Evolutionary conservation across 2,113 vertebrate species (phyloP), one percentile per base, ranked within the genome.

Genomic region (Talpa occidentalis): DNA sequence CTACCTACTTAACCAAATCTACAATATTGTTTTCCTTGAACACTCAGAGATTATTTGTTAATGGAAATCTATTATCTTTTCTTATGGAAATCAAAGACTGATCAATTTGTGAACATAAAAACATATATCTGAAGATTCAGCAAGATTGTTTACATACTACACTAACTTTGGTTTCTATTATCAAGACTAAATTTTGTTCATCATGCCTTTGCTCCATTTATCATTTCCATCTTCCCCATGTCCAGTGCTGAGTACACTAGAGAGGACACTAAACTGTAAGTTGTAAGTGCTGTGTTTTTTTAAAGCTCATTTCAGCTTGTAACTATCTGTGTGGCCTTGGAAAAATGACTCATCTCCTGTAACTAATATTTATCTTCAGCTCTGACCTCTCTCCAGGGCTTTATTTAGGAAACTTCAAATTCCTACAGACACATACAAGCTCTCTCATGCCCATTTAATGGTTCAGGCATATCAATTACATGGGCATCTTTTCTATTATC

Each of bases 41-140:
- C 30, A 85, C 15, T 77, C 24, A 62, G 62, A 74, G 67, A 82
- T 44, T 62, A 92, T 44, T 83, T 89, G 35, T 64, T n/a, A 94
- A 74, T 1, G 37, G 9, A 66, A 88, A 76, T 67, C 49, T 93
- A 76, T 77, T 91, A 81, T 93, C 30, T 60, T 19, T 44, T 92
- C 76, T 66, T 60, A 66, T 15, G 80, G 52, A 24, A 92, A 35
- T 35, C 47, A 37, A 1, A 15, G 21, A 30, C 11, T 22, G 22
- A 64, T 19, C 19, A 32, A 4, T 22, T 76, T 44, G 14, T 56
- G 17, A 86, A 72, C 44, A 70, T 5, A 83, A 62, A 86, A 90
- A 37, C 37, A 72, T 10, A 16, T 44, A 12, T 59, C 6, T 82
- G n/a, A 42, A 77, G 81, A 79, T 30, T 66, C 30, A 15, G 15